Conservation (phyloP, 2,888 invertebrate genomes). For the Lobophora halterata region DNA sequence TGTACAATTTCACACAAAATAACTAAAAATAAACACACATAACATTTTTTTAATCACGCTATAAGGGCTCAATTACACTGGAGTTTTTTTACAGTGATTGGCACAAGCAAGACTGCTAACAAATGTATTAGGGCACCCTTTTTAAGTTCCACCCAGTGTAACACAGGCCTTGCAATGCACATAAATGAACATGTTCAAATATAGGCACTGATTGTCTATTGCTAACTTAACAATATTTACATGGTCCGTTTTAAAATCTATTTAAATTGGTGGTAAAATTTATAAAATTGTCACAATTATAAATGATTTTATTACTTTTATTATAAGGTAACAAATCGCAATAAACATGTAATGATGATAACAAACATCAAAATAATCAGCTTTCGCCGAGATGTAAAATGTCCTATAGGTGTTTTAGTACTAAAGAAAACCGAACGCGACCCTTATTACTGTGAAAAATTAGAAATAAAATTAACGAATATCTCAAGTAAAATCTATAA, state of each 20-base stretch:
- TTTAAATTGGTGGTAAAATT: conserved; percentile 21
- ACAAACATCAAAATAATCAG: no score
- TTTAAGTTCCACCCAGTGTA: conserved; percentile 23
- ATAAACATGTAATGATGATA: no score
- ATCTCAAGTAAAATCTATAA: no score
- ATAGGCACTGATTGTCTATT: conserved; percentile 50
- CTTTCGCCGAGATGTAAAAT: no score
- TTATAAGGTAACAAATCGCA: no score
- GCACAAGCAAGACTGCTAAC: conserved; percentile 8
- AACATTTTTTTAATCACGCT: conserved; percentile 11
- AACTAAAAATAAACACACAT: conserved; percentile 31
- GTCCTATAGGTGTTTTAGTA: no score
- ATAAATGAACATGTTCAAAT: conserved; percentile 21
- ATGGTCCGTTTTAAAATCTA: conserved; percentile 37
- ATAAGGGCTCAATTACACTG: conserved; percentile 14
- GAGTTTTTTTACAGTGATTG: conserved; percentile 2
- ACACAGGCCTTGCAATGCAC: conserved; percentile 3
- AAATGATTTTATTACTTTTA: conserved; percentile 17
- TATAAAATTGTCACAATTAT: conserved; percentile 16
- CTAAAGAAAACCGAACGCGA: no score
- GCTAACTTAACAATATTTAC: conserved; percentile 48
- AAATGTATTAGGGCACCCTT: not conserved
- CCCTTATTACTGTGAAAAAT: no score
- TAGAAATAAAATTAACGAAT: no score
- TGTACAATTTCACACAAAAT: conserved; percentile 27